phyloP scores from a whole-genome alignment of 2,113 vertebrate genomes.

The Galeopterus variegatus region DNA sequence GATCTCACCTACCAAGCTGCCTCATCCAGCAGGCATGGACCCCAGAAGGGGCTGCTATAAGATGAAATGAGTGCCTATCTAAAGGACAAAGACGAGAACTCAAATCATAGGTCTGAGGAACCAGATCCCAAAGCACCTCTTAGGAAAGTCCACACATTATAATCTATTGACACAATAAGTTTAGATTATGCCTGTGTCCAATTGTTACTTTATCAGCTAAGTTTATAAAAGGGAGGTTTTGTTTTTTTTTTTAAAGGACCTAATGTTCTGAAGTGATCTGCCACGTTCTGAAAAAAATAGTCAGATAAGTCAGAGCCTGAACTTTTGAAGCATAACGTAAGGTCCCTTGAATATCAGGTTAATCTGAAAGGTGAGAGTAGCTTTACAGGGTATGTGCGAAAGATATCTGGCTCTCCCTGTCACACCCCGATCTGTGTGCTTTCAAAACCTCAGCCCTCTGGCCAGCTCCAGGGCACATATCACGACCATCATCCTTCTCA shows the following conservation, averaged over 20 bases:
- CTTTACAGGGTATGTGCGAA: slow-evolving; percentile 41
- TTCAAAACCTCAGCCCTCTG: slow-evolving; percentile 70
- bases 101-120: rapidly evolving
- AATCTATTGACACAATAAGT: background rate
- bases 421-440: slow-evolving; percentile 64
- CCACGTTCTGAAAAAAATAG: background rate
- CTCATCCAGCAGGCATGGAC: background rate
- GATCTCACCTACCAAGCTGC: background rate
- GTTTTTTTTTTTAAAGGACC: background rate
- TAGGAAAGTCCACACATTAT: background rate
- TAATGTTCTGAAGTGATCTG: background rate
- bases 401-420: slow-evolving; percentile 69
- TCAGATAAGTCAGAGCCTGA: background rate
- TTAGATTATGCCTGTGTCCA: background rate
- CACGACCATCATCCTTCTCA: background rate
- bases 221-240: background rate
- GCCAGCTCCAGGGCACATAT: slow-evolving; percentile 17
- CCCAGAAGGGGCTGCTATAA: background rate
- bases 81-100: background rate
- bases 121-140: background rate
- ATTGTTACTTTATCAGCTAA: background rate
- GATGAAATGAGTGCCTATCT: background rate
- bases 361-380: slow-evolving; percentile 71
- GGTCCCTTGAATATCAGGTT: background rate
- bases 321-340: background rate